Base-by-base conservation (phyloP, 1,140 invertebrate genomes). In the Cydia fagiglandana region DNA sequence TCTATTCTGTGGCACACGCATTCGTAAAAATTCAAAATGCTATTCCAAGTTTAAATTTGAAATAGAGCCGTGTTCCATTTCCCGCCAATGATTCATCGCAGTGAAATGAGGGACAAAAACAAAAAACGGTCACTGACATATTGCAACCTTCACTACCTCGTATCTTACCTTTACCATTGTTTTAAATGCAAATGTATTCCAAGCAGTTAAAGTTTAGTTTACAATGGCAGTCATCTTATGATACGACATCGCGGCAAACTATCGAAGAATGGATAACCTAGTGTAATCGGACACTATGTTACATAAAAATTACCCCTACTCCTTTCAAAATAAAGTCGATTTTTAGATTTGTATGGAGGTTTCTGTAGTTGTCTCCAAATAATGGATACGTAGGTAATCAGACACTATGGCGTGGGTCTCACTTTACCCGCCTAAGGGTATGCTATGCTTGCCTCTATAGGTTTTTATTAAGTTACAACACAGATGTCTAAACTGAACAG, bases 351-450 rank as follows among this genome's bases (percentile, higher is more conserved):
- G 17, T 20, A 2, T 24, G 53, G 53, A 61, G 53, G 17, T 61
- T 61, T 61, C 56, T 24, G 50, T 53, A 53, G 50, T 53, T 53
- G 56, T 61, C 20, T 61, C 56, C 30, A 70, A 70, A 70, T 70
- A 70, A 70, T 70, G 66, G 66, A 38, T 70, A 70, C 66, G 30
- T 38, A 17, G 34, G 66, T 70, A 70, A 70, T 38, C 66, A 41
- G 66, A 70, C 66, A 70, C 66, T 70, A 70, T 70, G 66, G 66
- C 34, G 30, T 38, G 34, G 66, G 66, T 70, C 66, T 70, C 66
- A 34, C 66, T 34, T 70, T 70, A 38, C 66, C 30, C 66, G 34
- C 30, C 66, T 38, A 15, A 6, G 66, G 66, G 66, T 38, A 70
- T 70, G 66, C 38, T 12, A 70, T 70, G 38, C 66, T 20, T 38